A percentile compares a stretch with the other conserved stretches of the same genome.
Conservation (phyloP, 1,140 invertebrate genomes). For the Mactra quadrangularis region DNA sequence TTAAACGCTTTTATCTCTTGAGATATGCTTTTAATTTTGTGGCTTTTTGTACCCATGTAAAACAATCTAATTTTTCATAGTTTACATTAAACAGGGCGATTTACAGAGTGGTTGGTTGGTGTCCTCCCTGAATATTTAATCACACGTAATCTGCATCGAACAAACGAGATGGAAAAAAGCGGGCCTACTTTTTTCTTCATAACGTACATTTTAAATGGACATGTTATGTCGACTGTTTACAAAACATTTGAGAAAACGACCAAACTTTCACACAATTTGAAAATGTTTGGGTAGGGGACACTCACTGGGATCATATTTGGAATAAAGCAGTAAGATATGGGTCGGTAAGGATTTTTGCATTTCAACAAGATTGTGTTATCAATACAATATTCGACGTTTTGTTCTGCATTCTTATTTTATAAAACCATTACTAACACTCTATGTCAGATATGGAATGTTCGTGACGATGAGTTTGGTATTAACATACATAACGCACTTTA, state of each 20-base stretch:
- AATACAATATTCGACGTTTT: too few relatives aligned
- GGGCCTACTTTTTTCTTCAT: constrained; percentile 45
- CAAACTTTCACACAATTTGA: constrained; percentile 64
- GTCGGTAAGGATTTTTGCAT: too few relatives aligned
- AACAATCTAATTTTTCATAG: constrained; percentile 62
- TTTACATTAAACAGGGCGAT: constrained; percentile 53
- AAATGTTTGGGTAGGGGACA: constrained; percentile 56
- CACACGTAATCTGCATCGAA: constrained; percentile 38
- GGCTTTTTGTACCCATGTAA: constrained; percentile 39
- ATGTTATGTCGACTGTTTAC: constrained; percentile 56
- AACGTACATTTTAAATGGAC: constrained; percentile 49
- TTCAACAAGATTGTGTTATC: too few relatives aligned
- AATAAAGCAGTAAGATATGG: too few relatives aligned
- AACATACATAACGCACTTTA: too few relatives aligned
- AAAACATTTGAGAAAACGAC: constrained; percentile 56
- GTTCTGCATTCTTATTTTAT: too few relatives aligned
- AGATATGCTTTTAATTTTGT: constrained; percentile 57
- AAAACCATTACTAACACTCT: too few relatives aligned
- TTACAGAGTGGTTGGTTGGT: constrained; percentile 36
- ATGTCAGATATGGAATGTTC: too few relatives aligned
- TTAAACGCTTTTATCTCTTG: constrained; percentile 37
- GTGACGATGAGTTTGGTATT: too few relatives aligned
- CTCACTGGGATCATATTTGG: constrained; percentile 24
- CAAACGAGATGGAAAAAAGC: constrained; percentile 30
- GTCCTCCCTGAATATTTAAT: constrained; percentile 58